A percentile compares a stretch with the other conserved stretches of the same genome.
Evolutionary conservation across 2,113 vertebrate genomes (phyloP).

Genomic region (Bolborhynchus lineola): DNA sequence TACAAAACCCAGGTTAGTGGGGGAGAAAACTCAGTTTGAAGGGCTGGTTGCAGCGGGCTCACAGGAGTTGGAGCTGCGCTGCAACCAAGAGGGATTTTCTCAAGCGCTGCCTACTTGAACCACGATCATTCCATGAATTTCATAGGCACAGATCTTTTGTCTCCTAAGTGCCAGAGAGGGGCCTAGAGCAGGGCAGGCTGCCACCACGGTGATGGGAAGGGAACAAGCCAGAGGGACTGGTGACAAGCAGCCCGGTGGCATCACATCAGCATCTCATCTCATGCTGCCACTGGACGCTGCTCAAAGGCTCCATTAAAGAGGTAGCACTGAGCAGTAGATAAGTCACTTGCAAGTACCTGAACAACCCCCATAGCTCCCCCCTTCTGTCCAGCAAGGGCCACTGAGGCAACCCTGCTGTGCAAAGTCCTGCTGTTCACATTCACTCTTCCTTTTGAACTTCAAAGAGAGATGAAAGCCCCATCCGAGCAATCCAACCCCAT

Average conservation of each 20-base stretch:
- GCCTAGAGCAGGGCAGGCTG: neutral
- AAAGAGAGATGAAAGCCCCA: neutral
- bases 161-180: neutral
- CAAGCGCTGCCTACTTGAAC: accelerated
- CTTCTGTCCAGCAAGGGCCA: neutral
- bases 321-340: accelerated
- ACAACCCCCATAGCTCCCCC: neutral
- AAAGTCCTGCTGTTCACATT: neutral
- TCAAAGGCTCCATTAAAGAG: neutral
- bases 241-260: neutral
- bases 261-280: neutral
- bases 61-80: accelerated
- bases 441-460: neutral
- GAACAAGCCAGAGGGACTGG: neutral
- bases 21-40: neutral
- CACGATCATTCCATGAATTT: accelerated
- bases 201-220: neutral
- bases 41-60: neutral
- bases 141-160: neutral
- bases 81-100: neutral
- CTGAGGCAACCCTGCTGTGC: neutral
- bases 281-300: accelerated
- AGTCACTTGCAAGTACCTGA: neutral
- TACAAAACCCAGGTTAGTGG: neutral
- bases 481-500: neutral